These are phyloP conservation scores for Keiferia lycopersicella DNA, from an alignment of 2,888 invertebrate genomes.

Conservation along the genomic window DNA sequence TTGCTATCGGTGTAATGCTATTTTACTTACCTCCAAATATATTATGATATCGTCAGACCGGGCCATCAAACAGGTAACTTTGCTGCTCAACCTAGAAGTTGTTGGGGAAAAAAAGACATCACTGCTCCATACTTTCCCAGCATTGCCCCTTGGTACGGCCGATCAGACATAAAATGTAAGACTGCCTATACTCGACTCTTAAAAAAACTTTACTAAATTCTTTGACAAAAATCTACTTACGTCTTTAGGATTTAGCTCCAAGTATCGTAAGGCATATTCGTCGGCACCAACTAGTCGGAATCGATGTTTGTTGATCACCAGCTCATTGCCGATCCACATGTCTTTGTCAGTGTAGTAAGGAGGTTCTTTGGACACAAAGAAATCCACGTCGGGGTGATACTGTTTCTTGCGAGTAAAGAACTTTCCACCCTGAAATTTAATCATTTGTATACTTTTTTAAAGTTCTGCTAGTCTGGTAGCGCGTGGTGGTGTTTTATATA, in stretches of 20 bases:
- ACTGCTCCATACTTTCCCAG: too few species aligned
- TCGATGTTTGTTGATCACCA: constrained; percentile 88
- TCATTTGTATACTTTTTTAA: background rate
- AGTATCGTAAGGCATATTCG: constrained; percentile 91
- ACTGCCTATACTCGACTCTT: too few species aligned
- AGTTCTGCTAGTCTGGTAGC: background rate
- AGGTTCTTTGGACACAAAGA: constrained; percentile 87
- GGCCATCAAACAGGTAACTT: too few species aligned
- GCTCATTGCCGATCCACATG: constrained; percentile 91
- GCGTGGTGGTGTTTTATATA: too few species aligned
- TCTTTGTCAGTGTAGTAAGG: constrained; percentile 88
- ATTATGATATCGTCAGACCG: too few species aligned
- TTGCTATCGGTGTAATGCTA: too few species aligned
- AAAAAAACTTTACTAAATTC: background rate
- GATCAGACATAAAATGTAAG: too few species aligned
- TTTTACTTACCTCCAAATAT: too few species aligned
- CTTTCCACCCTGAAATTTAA: constrained; percentile 75
- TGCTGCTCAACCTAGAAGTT: too few species aligned
- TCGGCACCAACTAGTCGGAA: constrained; percentile 92
- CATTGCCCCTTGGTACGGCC: too few species aligned
- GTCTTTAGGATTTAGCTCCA: constrained; percentile 89
- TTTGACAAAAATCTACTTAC: constrained; percentile 60
- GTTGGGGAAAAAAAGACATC: too few species aligned
- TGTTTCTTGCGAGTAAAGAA: constrained; percentile 87
- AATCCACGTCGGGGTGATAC: constrained; percentile 87